Conservation (phyloP, 2,113 vertebrate species). For the human (Homo sapiens) region DNA sequence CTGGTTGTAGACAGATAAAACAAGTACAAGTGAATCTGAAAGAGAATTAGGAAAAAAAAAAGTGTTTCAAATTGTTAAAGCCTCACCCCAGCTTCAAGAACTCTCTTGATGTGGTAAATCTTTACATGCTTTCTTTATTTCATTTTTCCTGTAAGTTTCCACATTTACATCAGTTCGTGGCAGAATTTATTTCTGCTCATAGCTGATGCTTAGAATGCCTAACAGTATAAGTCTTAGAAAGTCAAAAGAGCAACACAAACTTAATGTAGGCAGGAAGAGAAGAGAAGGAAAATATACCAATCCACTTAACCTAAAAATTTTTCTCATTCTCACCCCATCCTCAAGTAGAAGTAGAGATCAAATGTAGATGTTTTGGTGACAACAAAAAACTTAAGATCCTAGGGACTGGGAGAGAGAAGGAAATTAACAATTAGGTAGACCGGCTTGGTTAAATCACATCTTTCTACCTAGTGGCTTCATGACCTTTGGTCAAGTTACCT, state of each 20-base stretch:
- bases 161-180: not conserved
- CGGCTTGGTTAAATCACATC: not conserved
- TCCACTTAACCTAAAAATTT: not conserved
- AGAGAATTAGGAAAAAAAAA: not conserved
- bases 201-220: not conserved
- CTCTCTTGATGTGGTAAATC: not conserved
- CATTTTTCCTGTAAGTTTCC: not conserved
- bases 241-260: not conserved
- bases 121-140: conserved; percentile 6
- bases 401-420: not conserved
- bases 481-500: not conserved
- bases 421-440: not conserved
- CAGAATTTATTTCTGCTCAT: conserved; percentile 21
- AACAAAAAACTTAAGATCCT: not conserved
- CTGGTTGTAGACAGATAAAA: conserved; percentile 68
- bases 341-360: not conserved
- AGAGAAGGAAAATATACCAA: not conserved
- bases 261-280: not conserved
- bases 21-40: conserved; percentile 50
- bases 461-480: not conserved
- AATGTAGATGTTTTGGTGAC: not conserved
- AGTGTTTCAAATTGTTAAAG: not conserved
- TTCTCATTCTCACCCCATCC: not conserved
- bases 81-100: not conserved
- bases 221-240: not conserved